These are phyloP conservation scores for Araneus ventricosus DNA, from an alignment of 1,140 invertebrate species.

Conservation along the genomic window DNA sequence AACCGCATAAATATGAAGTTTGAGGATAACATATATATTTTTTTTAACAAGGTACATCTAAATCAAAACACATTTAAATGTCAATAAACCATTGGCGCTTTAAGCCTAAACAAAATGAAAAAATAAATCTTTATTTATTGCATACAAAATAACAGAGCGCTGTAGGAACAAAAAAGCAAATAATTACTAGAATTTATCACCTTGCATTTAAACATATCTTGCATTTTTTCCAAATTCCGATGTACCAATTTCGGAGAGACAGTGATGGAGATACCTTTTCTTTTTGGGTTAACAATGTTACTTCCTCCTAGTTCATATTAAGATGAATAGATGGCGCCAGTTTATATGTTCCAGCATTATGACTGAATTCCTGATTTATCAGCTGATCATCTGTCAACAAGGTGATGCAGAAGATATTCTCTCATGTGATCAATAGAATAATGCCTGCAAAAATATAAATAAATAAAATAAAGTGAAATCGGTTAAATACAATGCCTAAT, in stretches of 20 bases:
- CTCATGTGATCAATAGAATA: no score
- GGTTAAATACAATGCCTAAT: no score
- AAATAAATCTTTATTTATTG: background rate
- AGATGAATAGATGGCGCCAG: background rate
- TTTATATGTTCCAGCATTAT: background rate
- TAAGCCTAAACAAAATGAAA: background rate
- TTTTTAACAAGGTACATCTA: background rate
- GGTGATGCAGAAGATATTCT: no score
- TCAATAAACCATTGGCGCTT: background rate
- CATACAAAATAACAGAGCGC: no score
- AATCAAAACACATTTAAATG: background rate
- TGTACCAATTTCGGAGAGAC: background rate
- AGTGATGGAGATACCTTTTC: background rate
- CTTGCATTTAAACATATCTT: background rate
- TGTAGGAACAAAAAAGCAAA: background rate
- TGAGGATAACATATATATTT: background rate
- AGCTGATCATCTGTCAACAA: conserved; percentile 7
- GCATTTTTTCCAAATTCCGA: background rate
- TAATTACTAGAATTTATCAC: background rate
- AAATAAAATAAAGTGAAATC: no score
- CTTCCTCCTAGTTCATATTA: background rate
- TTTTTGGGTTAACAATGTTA: background rate
- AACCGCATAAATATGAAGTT: background rate
- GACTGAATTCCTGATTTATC: background rate
- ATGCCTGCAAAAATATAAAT: no score